A percentile compares a stretch with the other conserved stretches of the same genome.
Evolutionary conservation across 2,113 vertebrate species (phyloP).

Genomic region (Halichoerus grypus): DNA sequence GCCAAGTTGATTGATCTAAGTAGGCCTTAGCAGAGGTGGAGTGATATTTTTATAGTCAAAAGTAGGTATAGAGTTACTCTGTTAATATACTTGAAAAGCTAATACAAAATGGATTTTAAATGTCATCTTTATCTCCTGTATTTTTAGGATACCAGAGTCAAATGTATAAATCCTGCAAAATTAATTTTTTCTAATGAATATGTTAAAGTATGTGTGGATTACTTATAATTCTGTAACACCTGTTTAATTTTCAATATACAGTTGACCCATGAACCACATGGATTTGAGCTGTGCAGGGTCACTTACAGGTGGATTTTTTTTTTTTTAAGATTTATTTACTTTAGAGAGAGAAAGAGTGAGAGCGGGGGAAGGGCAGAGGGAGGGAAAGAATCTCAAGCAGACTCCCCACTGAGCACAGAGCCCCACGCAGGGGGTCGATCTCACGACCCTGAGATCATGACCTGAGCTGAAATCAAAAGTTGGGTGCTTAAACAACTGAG

Average conservation of each 20-base stretch:
- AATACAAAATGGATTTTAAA: slow-evolving; percentile 64
- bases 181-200: slow-evolving; percentile 38
- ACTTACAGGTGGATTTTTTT: background rate
- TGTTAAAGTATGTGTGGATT: background rate
- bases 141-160: slow-evolving; percentile 35
- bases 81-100: slow-evolving; percentile 67
- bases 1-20: slow-evolving; percentile 78
- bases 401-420: background rate
- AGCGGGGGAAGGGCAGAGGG: background rate
- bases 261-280: background rate
- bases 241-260: background rate
- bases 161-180: slow-evolving; percentile 39
- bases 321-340: background rate
- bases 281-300: background rate
- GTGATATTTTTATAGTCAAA: slow-evolving; percentile 69
- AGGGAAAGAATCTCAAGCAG: background rate
- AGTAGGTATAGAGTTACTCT: slow-evolving; percentile 64
- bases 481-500: background rate
- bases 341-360: background rate
- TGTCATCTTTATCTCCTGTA: slow-evolving; percentile 59
- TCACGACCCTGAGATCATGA: background rate
- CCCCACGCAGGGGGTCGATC: background rate
- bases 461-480: background rate
- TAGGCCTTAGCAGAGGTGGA: slow-evolving; percentile 74
- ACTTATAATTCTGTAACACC: background rate